phyloP scores from a whole-genome alignment of 1,140 invertebrate genomes.

The Phortica variegata region DNA sequence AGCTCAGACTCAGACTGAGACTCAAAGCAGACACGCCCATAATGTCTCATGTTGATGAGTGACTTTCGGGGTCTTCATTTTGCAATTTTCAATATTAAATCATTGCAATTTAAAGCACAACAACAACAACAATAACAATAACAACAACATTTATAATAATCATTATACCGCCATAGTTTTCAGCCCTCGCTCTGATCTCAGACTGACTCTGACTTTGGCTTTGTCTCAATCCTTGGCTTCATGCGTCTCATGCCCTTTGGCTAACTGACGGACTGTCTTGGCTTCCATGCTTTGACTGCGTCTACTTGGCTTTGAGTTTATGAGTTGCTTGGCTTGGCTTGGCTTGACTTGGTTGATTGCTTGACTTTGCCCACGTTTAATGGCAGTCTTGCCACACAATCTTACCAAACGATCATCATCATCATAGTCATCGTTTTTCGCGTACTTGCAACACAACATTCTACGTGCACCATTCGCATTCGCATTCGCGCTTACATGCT shows the following conservation, averaged over 20 bases:
- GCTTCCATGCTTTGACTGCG: too few relatives aligned
- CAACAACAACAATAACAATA: background rate
- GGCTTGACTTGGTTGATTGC: too few relatives aligned
- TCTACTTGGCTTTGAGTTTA: too few relatives aligned
- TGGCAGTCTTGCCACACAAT: slow-evolving; percentile 5
- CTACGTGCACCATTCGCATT: too few relatives aligned
- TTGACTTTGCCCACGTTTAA: slow-evolving; percentile 21
- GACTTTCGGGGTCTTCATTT: slow-evolving; percentile 45
- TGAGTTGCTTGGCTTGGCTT: too few relatives aligned
- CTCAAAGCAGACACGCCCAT: slow-evolving; percentile 35
- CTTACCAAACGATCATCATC: background rate
- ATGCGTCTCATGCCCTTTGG: too few relatives aligned
- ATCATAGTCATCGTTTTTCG: slow-evolving; percentile 29
- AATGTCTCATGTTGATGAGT: slow-evolving; percentile 2
- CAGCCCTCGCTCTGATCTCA: too few relatives aligned
- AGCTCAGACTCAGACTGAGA: too few relatives aligned
- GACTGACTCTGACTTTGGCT: too few relatives aligned
- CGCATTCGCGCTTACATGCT: slow-evolving; percentile 18
- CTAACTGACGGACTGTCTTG: too few relatives aligned
- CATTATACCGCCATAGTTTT: slow-evolving; percentile 38
- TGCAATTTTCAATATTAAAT: slow-evolving; percentile 41
- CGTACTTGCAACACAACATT: slow-evolving; percentile 44
- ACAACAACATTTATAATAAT: slow-evolving; percentile 31
- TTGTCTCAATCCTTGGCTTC: too few relatives aligned
- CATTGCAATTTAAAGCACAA: slow-evolving; percentile 39